phyloP scores from a whole-genome alignment of 2,797 vertebrate genomes.

The Lagorchestes hirsutus region DNA sequence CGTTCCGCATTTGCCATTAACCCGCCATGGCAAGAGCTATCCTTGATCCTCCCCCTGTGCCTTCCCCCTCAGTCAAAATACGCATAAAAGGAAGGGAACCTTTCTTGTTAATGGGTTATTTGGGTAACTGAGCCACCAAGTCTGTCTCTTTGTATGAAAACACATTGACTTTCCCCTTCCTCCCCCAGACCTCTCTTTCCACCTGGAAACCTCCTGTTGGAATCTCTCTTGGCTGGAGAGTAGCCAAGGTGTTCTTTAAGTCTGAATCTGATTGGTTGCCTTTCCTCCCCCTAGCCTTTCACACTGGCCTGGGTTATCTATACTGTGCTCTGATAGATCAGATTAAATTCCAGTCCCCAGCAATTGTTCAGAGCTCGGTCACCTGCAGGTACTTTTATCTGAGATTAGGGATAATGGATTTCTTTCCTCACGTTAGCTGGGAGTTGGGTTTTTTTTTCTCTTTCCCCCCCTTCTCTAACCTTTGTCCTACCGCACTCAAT shows the following conservation, averaged over 20 bases:
- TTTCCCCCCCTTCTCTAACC: slow-evolving; percentile 64
- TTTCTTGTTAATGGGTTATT: background rate
- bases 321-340: background rate
- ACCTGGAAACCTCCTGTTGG: background rate
- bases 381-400: slow-evolving; percentile 75
- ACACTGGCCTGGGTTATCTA: background rate
- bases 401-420: slow-evolving; percentile 75
- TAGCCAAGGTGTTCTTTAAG: background rate
- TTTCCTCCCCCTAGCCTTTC: background rate
- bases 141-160: background rate
- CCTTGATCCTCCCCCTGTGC: background rate
- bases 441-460: slow-evolving; percentile 43
- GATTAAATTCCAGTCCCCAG: slow-evolving; percentile 52
- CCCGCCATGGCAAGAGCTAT: background rate
- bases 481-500: slow-evolving; percentile 68
- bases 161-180: background rate
- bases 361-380: slow-evolving; percentile 53
- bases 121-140: background rate
- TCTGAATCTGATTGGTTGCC: background rate
- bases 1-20: background rate
- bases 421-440: slow-evolving; percentile 54
- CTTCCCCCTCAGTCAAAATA: background rate
- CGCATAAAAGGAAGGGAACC: background rate
- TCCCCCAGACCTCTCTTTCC: background rate
- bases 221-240: background rate